These are phyloP conservation scores for Enhydra lutris DNA, from an alignment of 2,113 vertebrate species.

Conservation along the genomic window DNA sequence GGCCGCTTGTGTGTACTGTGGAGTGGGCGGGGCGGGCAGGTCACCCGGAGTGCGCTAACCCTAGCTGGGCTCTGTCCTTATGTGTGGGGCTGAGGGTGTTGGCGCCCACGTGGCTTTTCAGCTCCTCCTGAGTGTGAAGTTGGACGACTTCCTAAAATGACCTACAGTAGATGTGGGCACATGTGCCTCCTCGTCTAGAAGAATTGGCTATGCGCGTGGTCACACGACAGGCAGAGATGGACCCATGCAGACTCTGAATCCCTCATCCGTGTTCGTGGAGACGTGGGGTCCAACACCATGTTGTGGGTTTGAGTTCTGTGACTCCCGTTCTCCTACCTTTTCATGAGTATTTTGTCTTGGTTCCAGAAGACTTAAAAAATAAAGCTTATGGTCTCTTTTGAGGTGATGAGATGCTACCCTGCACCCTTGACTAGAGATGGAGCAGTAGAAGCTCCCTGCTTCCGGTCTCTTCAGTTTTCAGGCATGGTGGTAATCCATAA, in stretches of 20 bases:
- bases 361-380: too few species aligned
- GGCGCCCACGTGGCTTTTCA: background rate
- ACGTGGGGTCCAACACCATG: background rate
- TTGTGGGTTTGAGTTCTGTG: background rate
- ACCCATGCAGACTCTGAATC: background rate
- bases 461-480: background rate
- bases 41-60: too few species aligned
- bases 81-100: background rate
- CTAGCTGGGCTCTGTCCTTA: background rate
- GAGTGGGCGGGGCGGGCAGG: too few species aligned
- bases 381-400: background rate
- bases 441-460: background rate
- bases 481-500: background rate
- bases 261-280: background rate
- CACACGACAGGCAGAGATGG: background rate
- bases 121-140: background rate
- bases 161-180: background rate
- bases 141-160: background rate
- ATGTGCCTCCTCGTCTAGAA: background rate
- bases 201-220: background rate
- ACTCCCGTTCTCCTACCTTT: background rate
- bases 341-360: too few species aligned
- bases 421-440: background rate
- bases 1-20: too few species aligned
- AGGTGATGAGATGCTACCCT: background rate